Conservation (phyloP, 2,113 vertebrate genomes). For the Hiodon tergisus region DNA sequence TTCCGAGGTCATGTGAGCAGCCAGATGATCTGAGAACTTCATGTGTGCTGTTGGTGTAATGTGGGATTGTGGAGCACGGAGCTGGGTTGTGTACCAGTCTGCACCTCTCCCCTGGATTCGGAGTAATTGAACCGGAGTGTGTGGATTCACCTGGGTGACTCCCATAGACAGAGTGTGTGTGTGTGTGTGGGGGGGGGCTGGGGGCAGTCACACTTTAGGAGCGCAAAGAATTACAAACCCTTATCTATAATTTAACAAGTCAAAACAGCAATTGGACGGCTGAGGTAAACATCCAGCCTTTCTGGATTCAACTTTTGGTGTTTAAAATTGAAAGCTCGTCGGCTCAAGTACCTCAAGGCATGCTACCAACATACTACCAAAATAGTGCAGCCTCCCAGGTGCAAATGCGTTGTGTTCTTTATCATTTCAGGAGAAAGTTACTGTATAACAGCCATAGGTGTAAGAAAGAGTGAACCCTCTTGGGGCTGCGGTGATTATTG, state of each 20-base stretch:
- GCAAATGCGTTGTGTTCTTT: no score
- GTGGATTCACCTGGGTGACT: constrained; percentile 1
- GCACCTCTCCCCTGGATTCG: neutral
- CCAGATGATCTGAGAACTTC: neutral
- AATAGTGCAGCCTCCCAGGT: no score
- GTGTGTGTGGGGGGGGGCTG: constrained; percentile 10
- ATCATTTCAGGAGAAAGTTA: no score
- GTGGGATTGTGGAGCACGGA: neutral
- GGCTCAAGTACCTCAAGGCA: neutral
- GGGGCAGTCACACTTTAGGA: constrained; percentile 36
- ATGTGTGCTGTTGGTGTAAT: neutral
- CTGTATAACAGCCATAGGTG: no score
- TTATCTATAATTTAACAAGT: constrained; percentile 41
- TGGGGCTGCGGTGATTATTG: no score
- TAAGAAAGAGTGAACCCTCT: no score
- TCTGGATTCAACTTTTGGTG: neutral
- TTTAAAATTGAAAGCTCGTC: constrained; percentile 4
- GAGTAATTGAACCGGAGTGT: neutral
- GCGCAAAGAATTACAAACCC: constrained; percentile 35
- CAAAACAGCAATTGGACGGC: constrained; percentile 24
- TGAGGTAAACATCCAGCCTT: neutral
- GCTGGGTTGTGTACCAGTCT: neutral
- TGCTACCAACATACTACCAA: no score
- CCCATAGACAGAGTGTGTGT: constrained; percentile 6
- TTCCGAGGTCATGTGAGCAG: constrained; percentile 26